A percentile compares a stretch with the other conserved stretches of the same genome.
These are phyloP conservation scores for Oreonectes daqikongensis DNA, from an alignment of 2,797 vertebrate genomes.

Conservation along the genomic window DNA sequence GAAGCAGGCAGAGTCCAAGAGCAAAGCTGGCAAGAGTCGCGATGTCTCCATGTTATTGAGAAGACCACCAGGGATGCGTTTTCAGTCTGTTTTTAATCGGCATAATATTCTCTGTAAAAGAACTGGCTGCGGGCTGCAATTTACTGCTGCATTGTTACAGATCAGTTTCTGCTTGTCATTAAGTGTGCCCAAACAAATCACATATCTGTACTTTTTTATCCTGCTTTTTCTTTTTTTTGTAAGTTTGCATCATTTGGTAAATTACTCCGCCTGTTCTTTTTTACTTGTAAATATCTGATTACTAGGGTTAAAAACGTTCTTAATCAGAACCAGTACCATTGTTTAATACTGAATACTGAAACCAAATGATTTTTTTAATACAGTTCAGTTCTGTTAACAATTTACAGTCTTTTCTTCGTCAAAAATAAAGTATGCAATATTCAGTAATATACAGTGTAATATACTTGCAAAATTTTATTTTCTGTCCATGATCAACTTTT, in stretches of 20 bases:
- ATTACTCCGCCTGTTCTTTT: constrained; percentile 8
- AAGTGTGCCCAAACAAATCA: constrained; percentile 57
- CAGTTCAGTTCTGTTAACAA: constrained; percentile 31
- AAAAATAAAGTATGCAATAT: not conserved
- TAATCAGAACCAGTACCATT: not conserved
- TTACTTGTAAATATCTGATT: constrained; percentile 24
- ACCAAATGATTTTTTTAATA: constrained; percentile 26
- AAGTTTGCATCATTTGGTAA: constrained; percentile 19
- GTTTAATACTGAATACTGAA: not conserved
- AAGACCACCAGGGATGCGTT: constrained; percentile 59
- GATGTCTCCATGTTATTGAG: constrained; percentile 53
- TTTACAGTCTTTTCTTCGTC: not conserved
- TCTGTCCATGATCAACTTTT: too few relatives aligned
- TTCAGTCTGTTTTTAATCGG: constrained; percentile 60
- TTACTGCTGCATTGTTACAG: constrained; percentile 55
- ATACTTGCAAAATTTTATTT: too few relatives aligned
- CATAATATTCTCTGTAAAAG: constrained; percentile 54
- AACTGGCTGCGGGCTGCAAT: constrained; percentile 54
- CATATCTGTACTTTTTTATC: constrained; percentile 42
- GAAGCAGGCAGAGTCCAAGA: constrained; percentile 50
- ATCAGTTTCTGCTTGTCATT: constrained; percentile 60
- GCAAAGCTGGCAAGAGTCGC: constrained; percentile 52
- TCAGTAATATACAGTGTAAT: too few relatives aligned
- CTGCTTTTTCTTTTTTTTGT: constrained; percentile 6
- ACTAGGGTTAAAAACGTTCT: not conserved